Evolutionary conservation across 2,797 vertebrate genomes (phyloP).

Genomic region (Molossus alvarezi): DNA sequence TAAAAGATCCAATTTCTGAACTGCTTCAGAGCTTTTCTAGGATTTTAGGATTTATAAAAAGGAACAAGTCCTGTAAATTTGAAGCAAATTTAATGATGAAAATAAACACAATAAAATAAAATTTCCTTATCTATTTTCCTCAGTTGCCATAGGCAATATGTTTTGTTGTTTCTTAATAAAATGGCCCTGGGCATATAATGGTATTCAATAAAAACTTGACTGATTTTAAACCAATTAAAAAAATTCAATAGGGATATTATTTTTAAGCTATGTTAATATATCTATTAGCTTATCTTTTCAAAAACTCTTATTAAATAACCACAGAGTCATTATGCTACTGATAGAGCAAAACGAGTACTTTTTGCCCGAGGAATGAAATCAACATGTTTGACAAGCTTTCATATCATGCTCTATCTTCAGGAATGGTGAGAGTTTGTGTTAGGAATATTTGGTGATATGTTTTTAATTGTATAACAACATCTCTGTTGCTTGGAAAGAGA

Average conservation of each 20-base stretch:
- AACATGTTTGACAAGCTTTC: neutral
- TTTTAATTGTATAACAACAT: constrained; percentile 33
- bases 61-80: constrained; percentile 11
- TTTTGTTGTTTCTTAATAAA: constrained; percentile 39
- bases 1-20: constrained; percentile 20
- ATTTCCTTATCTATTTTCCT: constrained; percentile 33
- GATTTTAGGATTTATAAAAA: neutral
- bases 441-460: neutral
- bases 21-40: neutral
- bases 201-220: neutral
- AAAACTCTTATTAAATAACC: constrained; percentile 35
- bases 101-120: constrained; percentile 34
- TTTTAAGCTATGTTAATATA: neutral
- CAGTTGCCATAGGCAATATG: neutral
- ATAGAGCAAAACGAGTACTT: constrained; percentile 6
- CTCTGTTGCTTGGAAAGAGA: constrained; percentile 44
- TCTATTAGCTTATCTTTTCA: neutral
- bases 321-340: neutral
- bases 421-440: neutral
- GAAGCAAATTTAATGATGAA: constrained; percentile 2
- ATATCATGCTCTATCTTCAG: neutral
- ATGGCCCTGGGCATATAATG: neutral
- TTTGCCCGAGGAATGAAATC: neutral
- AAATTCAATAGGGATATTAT: neutral
- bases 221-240: constrained; percentile 42